Evolutionary conservation across 2,113 vertebrate species (phyloP).

Genomic region (Xyliphius kryptos): DNA sequence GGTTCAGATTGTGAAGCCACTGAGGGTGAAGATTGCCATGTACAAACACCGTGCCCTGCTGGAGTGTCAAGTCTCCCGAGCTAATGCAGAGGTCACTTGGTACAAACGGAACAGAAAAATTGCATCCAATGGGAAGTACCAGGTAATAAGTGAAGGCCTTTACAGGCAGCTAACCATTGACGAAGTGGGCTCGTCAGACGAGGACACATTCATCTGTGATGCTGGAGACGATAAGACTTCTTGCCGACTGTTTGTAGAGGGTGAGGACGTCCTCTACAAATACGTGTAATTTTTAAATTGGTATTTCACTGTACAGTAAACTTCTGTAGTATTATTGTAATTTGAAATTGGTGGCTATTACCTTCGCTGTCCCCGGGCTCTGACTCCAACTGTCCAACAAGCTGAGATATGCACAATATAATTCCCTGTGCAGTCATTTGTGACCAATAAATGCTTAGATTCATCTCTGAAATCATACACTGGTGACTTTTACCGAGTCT

Average conservation of each 20-base stretch:
- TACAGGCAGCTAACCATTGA: conserved; percentile 87
- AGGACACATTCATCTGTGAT: conserved; percentile 86
- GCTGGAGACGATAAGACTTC: conserved; percentile 81
- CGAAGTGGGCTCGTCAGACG: conserved; percentile 74
- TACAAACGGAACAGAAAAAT: conserved; percentile 73
- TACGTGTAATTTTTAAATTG: neutral
- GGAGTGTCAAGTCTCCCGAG: conserved; percentile 89
- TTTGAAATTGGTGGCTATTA: no score
- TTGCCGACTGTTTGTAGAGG: conserved; percentile 89
- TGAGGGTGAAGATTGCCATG: conserved; percentile 87
- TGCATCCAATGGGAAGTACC: conserved; percentile 65
- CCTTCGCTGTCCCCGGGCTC: no score
- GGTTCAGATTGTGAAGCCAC: conserved; percentile 77
- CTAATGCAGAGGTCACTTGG: conserved; percentile 81
- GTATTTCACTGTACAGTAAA: no score
- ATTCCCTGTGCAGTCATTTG: no score
- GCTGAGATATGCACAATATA: no score
- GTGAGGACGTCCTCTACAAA: conserved; percentile 53
- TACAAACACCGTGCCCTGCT: conserved; percentile 81
- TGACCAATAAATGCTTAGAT: no score
- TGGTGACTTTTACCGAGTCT: conserved; percentile 33
- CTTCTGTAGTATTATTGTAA: no score
- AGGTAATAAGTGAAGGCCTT: conserved; percentile 77
- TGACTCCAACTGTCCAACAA: no score
- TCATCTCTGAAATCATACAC: no score